Evolutionary conservation across 2,888 invertebrate genomes (phyloP).

Genomic region (Acleris holmiana): DNA sequence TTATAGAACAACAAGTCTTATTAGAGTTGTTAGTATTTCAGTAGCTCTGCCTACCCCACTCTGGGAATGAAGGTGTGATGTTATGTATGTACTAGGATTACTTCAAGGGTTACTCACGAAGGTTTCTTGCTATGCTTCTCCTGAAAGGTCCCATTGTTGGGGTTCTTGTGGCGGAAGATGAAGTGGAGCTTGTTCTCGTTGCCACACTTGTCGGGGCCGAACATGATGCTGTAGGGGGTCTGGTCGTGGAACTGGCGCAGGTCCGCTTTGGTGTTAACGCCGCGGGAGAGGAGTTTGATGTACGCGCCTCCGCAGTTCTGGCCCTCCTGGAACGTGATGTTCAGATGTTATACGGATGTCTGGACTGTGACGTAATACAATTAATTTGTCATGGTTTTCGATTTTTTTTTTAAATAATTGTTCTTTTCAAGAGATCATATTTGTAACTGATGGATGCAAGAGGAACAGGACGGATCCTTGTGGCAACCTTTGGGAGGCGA

Average conservation of each 20-base stretch:
- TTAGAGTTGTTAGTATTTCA: too few relatives aligned
- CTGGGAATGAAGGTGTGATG: too few relatives aligned
- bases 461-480: too few relatives aligned
- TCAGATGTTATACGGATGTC: background rate
- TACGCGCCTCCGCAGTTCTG: conserved; percentile 99
- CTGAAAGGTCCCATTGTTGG: conserved; percentile 93
- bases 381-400: too few relatives aligned
- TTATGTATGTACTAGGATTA: too few relatives aligned
- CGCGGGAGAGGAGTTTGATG: conserved; percentile 94
- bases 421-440: too few relatives aligned
- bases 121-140: conserved; percentile 99
- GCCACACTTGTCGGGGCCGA: conserved; percentile 99
- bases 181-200: conserved; percentile 96
- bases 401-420: too few relatives aligned
- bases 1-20: too few relatives aligned
- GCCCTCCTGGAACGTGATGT: conserved; percentile 88
- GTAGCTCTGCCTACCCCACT: too few relatives aligned
- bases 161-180: conserved; percentile 98
- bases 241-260: conserved; percentile 95
- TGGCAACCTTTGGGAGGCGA: too few relatives aligned
- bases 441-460: too few relatives aligned
- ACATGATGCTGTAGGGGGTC: conserved; percentile 99
- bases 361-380: background rate
- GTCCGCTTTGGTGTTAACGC: conserved; percentile 85
- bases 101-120: conserved; percentile 73